These are phyloP conservation scores for Octopus sinensis DNA, from an alignment of 1,140 invertebrate species.

Conservation along the genomic window DNA sequence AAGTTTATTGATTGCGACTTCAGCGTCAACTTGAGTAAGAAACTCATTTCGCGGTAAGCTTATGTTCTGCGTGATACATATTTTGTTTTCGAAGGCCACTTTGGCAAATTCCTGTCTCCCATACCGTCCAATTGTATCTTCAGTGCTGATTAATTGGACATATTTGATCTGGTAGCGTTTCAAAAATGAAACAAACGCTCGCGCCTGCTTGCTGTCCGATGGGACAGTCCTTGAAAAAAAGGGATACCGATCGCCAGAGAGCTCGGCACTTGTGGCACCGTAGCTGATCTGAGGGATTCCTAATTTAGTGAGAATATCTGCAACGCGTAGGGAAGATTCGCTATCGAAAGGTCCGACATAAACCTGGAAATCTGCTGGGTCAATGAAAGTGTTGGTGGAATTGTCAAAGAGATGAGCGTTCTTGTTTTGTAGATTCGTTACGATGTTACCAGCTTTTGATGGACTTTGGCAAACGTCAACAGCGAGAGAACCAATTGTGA, in stretches of 20 bases:
- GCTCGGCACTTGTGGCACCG: constrained; percentile 67
- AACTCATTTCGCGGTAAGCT: constrained; percentile 37
- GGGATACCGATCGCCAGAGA: constrained; percentile 60
- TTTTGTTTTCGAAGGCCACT: constrained; percentile 41
- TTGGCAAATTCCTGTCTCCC: constrained; percentile 42
- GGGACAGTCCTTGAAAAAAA: constrained; percentile 81
- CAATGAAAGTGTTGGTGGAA: constrained; percentile 26
- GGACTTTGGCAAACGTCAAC: constrained; percentile 51
- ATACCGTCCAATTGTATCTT: constrained; percentile 41
- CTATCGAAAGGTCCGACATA: constrained; percentile 55
- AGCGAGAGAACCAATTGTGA: constrained; percentile 42
- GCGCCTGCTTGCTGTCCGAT: constrained; percentile 76
- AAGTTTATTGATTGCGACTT: constrained; percentile 33
- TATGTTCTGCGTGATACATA: constrained; percentile 47
- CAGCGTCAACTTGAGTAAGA: constrained; percentile 31
- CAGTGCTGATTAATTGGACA: constrained; percentile 41
- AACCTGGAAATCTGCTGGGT: constrained; percentile 38
- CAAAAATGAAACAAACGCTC: constrained; percentile 64
- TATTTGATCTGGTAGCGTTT: constrained; percentile 45
- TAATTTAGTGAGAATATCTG: constrained; percentile 65
- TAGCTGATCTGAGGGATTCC: constrained; percentile 76
- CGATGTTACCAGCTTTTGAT: constrained; percentile 45
- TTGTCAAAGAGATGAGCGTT: constrained; percentile 31
- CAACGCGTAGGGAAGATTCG: constrained; percentile 71
- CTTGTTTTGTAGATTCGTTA: constrained; percentile 50